Base-by-base conservation (phyloP, 2,797 vertebrate species). In the Antrozous pallidus region DNA sequence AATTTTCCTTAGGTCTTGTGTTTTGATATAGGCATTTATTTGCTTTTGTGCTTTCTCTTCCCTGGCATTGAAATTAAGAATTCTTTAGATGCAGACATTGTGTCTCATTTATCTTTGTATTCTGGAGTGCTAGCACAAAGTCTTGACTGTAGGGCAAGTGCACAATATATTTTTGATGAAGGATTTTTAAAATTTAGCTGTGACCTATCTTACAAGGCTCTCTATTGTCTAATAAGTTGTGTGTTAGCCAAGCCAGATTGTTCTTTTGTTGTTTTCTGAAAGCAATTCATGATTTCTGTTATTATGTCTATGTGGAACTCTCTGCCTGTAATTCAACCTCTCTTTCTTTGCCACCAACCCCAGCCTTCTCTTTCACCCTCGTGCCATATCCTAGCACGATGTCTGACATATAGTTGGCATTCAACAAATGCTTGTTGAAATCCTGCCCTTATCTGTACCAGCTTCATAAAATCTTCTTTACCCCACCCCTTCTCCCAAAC, bases 281-380 rank as follows among this genome's bases (percentile, higher is more conserved):
- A 91, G 33, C 33, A 38, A 33, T 70, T 18, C 13, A 13, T 33
- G 26, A 31, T 90, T 90, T 82, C 67, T 78, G 33, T 90, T 69
- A 38, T 42, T 81, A 61, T n/a, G 26, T 24, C n/a, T n/a, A 28
- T 33, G 40, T 71, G n/a, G 8, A 28, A 74, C 31, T 26, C 42
- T 79, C 63, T 90, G 56, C 74, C 65, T 94, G 13, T 26, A 96
- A 67, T 75, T 95, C 80, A 87, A 45, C 36, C 36, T 56, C 5
- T 38, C n/a, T 79, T 86, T 82, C 54, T 71, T 89, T 90, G 28
- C 86, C 49, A 69, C n/a, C 33, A 45, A 17, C 65, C 40, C 47
- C 33, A n/a, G 17, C 22, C 28, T 69, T 77, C 79, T 95, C 47
- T 63, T 24, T 71, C 65, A 80, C 18, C 28, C 7, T 80, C 51